Percentiles rank a stretch among this genome's conserved stretches.
Evolutionary conservation across 1,140 invertebrate species (phyloP).

Genomic region (Ylistrum balloti): DNA sequence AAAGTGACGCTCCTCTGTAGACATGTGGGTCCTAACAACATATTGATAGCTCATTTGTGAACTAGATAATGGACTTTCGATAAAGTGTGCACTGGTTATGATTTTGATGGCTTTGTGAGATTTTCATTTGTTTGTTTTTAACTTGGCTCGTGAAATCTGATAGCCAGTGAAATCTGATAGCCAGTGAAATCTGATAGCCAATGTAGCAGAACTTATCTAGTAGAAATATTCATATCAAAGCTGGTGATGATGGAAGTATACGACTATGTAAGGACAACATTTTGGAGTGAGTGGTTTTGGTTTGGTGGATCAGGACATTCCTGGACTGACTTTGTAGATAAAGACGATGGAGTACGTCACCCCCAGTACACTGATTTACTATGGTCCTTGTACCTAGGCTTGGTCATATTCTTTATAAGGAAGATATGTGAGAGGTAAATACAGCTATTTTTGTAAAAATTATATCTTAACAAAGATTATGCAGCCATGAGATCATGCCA

Average conservation of each 20-base stretch:
- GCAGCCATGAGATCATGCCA: too few species aligned
- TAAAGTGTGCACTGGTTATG: background rate
- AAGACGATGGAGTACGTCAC: conserved; percentile 19
- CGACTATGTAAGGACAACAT: background rate
- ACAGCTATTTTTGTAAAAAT: too few species aligned
- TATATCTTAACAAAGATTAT: too few species aligned
- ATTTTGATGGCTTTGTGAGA: background rate
- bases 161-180: too few species aligned
- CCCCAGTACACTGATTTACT: background rate
- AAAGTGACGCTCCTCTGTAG: background rate
- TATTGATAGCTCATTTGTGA: background rate
- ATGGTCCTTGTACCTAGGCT: background rate
- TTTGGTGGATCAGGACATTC: conserved; percentile 23
- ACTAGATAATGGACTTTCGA: background rate
- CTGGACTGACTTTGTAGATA: background rate
- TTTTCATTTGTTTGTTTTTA: background rate
- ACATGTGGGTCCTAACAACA: background rate
- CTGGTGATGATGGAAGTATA: background rate
- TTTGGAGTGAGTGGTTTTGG: conserved; percentile 43
- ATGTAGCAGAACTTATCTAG: too few species aligned
- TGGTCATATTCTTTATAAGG: conserved; percentile 29
- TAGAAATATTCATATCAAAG: too few species aligned
- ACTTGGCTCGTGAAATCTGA: background rate
- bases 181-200: background rate
- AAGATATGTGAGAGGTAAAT: conserved; percentile 21